Percentiles rank a stretch among this genome's conserved stretches.
Evolutionary conservation across 92 coral and sea anemone genomes (phyloP).

Genomic region (Epizoanthus stellaris): DNA sequence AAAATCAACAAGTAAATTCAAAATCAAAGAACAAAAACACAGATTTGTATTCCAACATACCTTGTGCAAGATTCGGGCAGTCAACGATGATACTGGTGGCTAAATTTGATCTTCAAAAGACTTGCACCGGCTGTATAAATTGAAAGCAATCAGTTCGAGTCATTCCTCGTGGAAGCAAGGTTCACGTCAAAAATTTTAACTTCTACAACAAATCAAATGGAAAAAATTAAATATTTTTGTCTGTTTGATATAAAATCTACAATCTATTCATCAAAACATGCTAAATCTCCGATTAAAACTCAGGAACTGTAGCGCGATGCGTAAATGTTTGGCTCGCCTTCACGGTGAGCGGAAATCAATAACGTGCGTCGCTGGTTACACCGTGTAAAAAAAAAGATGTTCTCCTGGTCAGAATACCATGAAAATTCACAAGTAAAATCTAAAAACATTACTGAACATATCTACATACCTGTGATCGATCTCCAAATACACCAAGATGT

Average conservation of each 20-base stretch:
- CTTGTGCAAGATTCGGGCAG: constrained; percentile 3
- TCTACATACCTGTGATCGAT: constrained; percentile 17
- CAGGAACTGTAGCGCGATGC: constrained; percentile 12
- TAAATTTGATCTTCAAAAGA: constrained; percentile 7
- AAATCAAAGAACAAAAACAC: neutral
- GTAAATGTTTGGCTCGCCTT: neutral
- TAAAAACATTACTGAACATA: constrained; percentile 11
- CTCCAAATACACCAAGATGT: neutral
- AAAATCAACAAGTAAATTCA: neutral
- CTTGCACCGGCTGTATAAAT: neutral
- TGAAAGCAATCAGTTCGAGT: neutral
- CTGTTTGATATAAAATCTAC: neutral
- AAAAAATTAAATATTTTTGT: neutral
- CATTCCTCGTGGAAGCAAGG: constrained; percentile 1
- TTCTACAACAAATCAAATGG: neutral
- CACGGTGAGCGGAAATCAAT: no score
- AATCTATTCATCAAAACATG: neutral
- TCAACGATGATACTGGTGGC: neutral
- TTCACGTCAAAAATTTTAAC: neutral
- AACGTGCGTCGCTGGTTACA: no score
- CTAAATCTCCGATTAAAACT: neutral
- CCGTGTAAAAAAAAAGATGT: neutral
- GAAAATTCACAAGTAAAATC: constrained; percentile 10
- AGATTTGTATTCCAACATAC: neutral
- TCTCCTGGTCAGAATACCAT: neutral